These are phyloP conservation scores for Tragelaphus imberbis DNA, from an alignment of 2,113 vertebrate species.

Conservation along the genomic window DNA sequence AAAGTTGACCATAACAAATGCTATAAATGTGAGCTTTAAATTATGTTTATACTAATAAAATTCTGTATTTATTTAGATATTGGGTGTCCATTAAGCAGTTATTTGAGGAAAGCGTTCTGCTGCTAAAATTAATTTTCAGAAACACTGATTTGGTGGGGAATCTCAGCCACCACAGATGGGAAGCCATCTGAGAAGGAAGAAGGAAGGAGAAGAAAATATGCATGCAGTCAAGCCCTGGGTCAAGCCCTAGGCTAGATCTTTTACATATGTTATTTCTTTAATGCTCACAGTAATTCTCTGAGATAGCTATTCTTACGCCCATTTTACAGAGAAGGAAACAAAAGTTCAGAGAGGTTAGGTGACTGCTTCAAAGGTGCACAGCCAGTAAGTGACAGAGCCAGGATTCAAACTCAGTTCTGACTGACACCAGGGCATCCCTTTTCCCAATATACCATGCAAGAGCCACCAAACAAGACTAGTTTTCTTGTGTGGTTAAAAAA, in stretches of 20 bases:
- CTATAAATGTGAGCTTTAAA: background rate
- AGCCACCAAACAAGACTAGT: background rate
- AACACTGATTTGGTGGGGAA: background rate
- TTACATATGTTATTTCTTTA: background rate
- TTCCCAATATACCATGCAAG: background rate
- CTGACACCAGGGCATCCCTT: background rate
- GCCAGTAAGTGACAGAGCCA: background rate
- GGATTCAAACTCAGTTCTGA: background rate
- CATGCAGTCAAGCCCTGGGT: background rate
- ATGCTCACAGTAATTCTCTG: background rate
- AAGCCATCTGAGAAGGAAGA: background rate
- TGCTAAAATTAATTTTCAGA: conserved; percentile 26
- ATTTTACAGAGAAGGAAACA: background rate
- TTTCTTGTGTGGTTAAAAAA: background rate
- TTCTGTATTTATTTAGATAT: background rate
- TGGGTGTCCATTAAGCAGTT: background rate
- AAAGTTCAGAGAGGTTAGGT: conserved; percentile 16
- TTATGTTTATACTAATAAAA: background rate
- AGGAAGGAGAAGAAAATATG: background rate
- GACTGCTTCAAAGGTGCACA: background rate
- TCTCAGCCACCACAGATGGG: background rate
- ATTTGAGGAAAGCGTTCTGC: background rate
- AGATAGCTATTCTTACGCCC: background rate
- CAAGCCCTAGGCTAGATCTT: background rate
- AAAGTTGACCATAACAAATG: background rate